Base-by-base conservation (phyloP, 92 coral and sea anemone genomes). In the Phenganax stokvisi region DNA sequence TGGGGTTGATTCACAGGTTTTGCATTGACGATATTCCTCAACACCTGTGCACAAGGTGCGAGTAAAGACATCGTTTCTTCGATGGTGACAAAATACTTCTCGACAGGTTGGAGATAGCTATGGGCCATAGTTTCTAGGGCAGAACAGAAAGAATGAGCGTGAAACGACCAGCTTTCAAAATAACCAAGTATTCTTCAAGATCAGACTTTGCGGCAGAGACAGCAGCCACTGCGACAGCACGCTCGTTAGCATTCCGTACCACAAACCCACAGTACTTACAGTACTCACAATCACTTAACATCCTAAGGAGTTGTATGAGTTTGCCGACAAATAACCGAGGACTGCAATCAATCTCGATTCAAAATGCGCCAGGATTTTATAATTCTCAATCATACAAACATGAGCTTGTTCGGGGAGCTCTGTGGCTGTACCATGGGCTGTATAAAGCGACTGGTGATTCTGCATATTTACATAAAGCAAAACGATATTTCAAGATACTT, bases 121-220 rank as follows among this genome's bases (percentile, higher is more conserved):
- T 20, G 25, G 25, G 53, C 28, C 79, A 74, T 28, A 27, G 65
- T 51, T 74, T 31, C 10, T 74, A 59, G 79, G 79, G 79, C 6
- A 53, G 57, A 6, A n/a, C 79, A 0, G 78, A 73, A 56, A 28
- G 53, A 52, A 31, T 31, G 78, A 73, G 54, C 12, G 31, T 73
- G 78, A 9, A 8, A 12, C 12, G 64, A 11, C 54, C 54, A 10
- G n/a, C 79, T 30, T 74, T 51, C 57, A 74, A 74, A 56, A 74
- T 74, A 3, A 74, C 65, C 29, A 4, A 16, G 15, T 11, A 31
- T 12, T 30, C 27, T 12, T 57, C 79, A 16, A 59, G 79, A 9
- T 74, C 79, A 3, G 91, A 89, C 25, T 85, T 89, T 56, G 91
- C 91, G 20, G 90, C 91, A 10, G 87, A 89, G 72, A 86, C 91